A percentile compares a stretch with the other conserved stretches of the same genome.
phyloP scores from a whole-genome alignment of 1,140 invertebrate genomes.

The Cyclina sinensis region DNA sequence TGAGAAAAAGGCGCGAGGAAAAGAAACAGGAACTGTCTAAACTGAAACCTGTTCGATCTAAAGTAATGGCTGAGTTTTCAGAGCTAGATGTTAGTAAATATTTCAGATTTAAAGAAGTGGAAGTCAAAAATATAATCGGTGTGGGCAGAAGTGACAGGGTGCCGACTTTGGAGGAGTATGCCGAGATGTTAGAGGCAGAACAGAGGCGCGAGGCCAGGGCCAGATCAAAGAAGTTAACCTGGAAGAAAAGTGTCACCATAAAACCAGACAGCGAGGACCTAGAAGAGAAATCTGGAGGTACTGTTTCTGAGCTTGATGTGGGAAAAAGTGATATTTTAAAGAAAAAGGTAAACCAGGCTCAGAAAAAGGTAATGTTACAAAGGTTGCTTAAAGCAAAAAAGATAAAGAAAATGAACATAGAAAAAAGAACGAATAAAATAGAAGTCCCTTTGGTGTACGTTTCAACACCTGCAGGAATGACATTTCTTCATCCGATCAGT shows the following conservation, averaged over 20 bases:
- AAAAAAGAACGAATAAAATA: not conserved
- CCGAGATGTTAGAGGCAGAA: conserved; percentile 11
- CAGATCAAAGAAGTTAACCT: not conserved
- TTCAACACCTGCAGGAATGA: not conserved
- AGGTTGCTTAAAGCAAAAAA: not conserved
- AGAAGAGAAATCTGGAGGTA: too few species aligned
- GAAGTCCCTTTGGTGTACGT: conserved; percentile 39
- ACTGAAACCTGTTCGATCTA: not conserved
- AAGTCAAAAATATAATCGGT: not conserved
- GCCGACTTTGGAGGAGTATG: conserved; percentile 32
- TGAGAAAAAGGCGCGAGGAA: not conserved
- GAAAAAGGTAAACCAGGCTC: too few species aligned
- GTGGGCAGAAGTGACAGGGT: not conserved
- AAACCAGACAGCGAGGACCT: too few species aligned
- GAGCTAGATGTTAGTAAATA: conserved; percentile 58
- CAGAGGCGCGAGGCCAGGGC: not conserved
- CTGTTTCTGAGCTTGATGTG: too few species aligned
- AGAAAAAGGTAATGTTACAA: not conserved
- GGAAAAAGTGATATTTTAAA: too few species aligned
- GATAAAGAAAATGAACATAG: not conserved
- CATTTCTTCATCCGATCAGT: conserved; percentile 47
- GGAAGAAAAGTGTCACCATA: not conserved
- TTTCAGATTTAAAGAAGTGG: not conserved
- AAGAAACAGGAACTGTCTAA: not conserved
- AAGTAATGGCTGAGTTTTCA: conserved; percentile 49